Conservation (phyloP, 2,113 vertebrate species). For the Aepyceros melampus region DNA sequence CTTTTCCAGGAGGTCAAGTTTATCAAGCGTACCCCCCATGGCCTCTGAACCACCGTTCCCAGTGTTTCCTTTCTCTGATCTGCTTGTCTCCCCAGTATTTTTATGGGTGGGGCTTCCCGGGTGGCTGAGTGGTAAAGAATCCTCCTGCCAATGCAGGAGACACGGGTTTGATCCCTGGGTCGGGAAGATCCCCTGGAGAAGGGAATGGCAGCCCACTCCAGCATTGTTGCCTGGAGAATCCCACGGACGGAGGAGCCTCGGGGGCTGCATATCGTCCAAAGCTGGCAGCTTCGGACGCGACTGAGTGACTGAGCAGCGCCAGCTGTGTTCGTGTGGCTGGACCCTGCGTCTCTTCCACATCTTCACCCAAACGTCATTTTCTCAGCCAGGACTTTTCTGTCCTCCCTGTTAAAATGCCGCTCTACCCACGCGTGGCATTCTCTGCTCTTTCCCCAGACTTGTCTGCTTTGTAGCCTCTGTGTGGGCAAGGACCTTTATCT, state of each 20-base stretch:
- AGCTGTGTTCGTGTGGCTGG: not conserved
- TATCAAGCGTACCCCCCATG: not conserved
- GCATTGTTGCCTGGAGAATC: not conserved
- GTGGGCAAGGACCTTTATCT: not conserved
- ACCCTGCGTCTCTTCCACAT: not conserved
- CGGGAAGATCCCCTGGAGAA: not conserved
- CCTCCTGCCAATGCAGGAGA: not conserved
- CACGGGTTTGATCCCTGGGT: not conserved
- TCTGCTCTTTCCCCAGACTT: not conserved
- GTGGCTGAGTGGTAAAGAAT: not conserved
- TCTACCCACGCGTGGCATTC: not conserved
- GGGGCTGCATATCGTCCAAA: not conserved
- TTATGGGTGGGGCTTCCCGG: not conserved
- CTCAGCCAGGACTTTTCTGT: not conserved
- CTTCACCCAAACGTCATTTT: not conserved
- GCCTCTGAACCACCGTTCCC: not conserved
- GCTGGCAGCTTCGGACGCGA: rapidly evolving
- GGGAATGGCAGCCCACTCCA: not conserved
- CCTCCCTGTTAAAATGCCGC: not conserved
- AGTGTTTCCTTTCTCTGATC: not conserved
- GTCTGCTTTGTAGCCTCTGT: not conserved
- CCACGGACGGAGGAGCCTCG: not conserved
- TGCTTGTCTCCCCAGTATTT: not conserved
- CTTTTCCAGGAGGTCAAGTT: not conserved
- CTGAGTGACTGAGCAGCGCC: not conserved